Evolutionary conservation across 2,888 invertebrate genomes (phyloP).

Genomic region (Catocala nupta): DNA sequence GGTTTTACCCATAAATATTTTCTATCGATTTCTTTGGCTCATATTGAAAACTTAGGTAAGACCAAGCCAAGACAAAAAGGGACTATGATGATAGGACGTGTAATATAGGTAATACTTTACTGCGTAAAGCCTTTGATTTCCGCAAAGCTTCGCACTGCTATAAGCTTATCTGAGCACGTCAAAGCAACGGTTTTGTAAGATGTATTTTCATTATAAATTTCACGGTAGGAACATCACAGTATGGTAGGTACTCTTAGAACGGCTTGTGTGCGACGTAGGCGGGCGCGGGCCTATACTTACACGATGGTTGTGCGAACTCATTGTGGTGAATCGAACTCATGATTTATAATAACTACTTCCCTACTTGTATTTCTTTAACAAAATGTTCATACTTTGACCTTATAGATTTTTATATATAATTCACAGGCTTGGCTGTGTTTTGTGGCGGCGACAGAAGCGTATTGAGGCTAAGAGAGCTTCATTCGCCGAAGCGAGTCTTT

Average conservation of each 20-base stretch:
- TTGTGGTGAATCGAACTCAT: neutral
- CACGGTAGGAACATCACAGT: slow-evolving; percentile 3
- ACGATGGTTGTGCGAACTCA: neutral
- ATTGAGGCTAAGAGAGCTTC: slow-evolving; percentile 41
- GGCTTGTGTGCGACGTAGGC: neutral
- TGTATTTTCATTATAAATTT: neutral
- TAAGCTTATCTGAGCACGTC: neutral
- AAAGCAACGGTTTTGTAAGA: neutral
- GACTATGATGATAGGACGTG: no score
- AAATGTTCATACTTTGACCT: neutral
- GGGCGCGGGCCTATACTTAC: neutral
- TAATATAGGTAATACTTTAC: slow-evolving; percentile 60
- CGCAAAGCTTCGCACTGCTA: neutral
- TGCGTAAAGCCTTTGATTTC: neutral
- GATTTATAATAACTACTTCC: neutral
- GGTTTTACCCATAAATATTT: no score
- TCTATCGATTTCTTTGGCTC: no score
- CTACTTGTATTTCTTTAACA: neutral
- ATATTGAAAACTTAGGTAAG: no score
- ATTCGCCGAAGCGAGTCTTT: slow-evolving; percentile 24
- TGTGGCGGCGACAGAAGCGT: slow-evolving; percentile 56
- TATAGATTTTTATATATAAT: slow-evolving; percentile 12
- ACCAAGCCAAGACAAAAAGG: no score
- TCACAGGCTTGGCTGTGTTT: slow-evolving; percentile 65
- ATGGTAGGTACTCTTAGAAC: no score